Conservation (phyloP, 2,888 invertebrate species). For the Drosophila nr. medialis region DNA sequence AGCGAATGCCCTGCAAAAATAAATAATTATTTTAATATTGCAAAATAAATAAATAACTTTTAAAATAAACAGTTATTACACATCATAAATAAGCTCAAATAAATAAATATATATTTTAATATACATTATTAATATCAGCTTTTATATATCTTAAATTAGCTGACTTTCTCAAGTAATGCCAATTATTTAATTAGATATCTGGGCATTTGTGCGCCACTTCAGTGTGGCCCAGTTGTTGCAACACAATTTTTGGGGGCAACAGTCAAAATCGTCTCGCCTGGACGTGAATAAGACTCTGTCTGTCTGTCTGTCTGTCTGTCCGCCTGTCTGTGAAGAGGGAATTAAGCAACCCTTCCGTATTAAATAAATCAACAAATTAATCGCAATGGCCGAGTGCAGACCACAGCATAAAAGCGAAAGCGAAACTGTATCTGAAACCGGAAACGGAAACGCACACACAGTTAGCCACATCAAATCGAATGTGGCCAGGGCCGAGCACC, state of each 20-base stretch:
- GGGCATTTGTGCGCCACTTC: background rate
- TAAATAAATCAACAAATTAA: slow-evolving; percentile 81
- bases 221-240: background rate
- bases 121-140: background rate
- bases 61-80: background rate
- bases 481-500: slow-evolving; percentile 17
- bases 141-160: too few relatives aligned
- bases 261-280: background rate
- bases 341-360: slow-evolving; percentile 83
- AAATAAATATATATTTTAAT: background rate
- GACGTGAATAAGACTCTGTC: slow-evolving; percentile 55
- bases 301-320: background rate
- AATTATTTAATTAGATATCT: too few relatives aligned
- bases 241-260: too few relatives aligned
- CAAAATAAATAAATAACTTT: background rate
- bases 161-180: background rate
- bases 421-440: slow-evolving; percentile 38
- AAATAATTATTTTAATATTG: background rate
- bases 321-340: slow-evolving; percentile 41
- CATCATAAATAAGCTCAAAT: too few relatives aligned
- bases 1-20: background rate
- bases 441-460: slow-evolving; percentile 77
- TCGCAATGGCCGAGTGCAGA: slow-evolving; percentile 56
- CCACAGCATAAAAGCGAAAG: slow-evolving; percentile 39
- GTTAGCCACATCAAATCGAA: slow-evolving; percentile 66